phyloP scores from a whole-genome alignment of 1,140 invertebrate genomes.

The Calliopsis andreniformis region DNA sequence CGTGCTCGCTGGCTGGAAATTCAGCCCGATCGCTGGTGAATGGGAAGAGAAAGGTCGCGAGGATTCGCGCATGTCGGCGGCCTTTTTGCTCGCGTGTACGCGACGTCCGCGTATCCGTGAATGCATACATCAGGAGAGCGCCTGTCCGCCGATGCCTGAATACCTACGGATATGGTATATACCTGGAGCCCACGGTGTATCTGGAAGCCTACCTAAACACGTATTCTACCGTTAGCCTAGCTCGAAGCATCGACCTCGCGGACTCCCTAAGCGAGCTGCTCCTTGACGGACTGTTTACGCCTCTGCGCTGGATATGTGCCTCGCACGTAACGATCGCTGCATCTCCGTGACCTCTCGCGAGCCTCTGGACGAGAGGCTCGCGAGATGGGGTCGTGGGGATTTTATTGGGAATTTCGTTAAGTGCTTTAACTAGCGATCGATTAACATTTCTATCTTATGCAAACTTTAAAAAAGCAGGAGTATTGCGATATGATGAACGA shows the following conservation, averaged over 20 bases:
- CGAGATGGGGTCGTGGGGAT: too few species aligned
- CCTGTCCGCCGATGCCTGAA: constrained; percentile 4
- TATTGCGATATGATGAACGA: too few species aligned
- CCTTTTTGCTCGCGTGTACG: constrained; percentile 32
- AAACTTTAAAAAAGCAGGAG: too few species aligned
- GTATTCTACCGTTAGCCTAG: constrained; percentile 52
- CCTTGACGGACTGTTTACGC: constrained; percentile 34
- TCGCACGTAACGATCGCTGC: not conserved
- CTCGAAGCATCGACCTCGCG: constrained; percentile 41
- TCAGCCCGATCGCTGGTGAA: constrained; percentile 36
- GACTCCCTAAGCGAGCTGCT: constrained; percentile 32
- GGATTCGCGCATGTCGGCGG: not conserved
- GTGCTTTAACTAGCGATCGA: too few species aligned
- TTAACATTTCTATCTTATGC: too few species aligned
- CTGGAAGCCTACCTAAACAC: constrained; percentile 34
- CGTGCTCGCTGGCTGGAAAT: constrained; percentile 24
- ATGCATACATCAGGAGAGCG: constrained; percentile 11
- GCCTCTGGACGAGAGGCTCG: not conserved
- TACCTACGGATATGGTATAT: constrained; percentile 41
- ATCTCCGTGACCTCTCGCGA: not conserved
- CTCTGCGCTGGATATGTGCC: not conserved
- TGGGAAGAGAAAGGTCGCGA: constrained; percentile 32
- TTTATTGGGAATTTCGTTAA: too few species aligned
- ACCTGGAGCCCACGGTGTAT: constrained; percentile 4
- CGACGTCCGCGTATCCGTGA: constrained; percentile 8